Base-by-base conservation (phyloP, 1,140 invertebrate species). In the Cheumatopsyche charites region DNA sequence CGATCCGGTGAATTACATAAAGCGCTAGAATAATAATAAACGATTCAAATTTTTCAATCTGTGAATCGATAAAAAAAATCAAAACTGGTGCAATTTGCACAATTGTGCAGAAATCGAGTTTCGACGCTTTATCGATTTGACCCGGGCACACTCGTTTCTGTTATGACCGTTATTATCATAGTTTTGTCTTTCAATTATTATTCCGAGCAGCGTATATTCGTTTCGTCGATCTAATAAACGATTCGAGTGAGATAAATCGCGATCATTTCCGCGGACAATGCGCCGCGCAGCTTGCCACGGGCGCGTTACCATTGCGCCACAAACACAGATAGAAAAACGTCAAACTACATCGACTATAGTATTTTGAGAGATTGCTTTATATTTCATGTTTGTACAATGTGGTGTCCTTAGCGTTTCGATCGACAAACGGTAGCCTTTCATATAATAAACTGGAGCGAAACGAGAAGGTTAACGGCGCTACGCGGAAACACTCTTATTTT, bases 141-240 rank as follows among this genome's bases (percentile, higher is more conserved):
- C 55, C 55, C 55, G 55, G 17, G 55, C 23, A 11, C 55, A 52
- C 47, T 17, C 47, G 19, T 17, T 52, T 17, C 15, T 17, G 25
- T 58, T 58, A 58, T 23, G 7, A 58, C 55, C 23, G 21, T 58
- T 23, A 58, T 58, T 58, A 58, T 58, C 55, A 19, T 23, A 58
- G 19, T 58, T 36, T 58, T 58, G 55, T 58, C 19, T 58, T 58
- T 58, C 55, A 58, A 58, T 58, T 58, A n/a, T n/a, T n/a, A 58
- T 19, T 13, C 21, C 11, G 43, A 47, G 43, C 43, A 47, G 13
- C 11, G 15, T 47, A n/a, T n/a, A n/a, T n/a, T 15, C 15, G 43
- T 47, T 47, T 47, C 15, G 15, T 15, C 43, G 43, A 15, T 47
- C 43, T 47, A 47, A 58, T 58, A 21, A 58, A 58, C 55, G 55